Evolutionary conservation across 1,140 invertebrate species (phyloP).

Genomic region (Diuraphis noxia): DNA sequence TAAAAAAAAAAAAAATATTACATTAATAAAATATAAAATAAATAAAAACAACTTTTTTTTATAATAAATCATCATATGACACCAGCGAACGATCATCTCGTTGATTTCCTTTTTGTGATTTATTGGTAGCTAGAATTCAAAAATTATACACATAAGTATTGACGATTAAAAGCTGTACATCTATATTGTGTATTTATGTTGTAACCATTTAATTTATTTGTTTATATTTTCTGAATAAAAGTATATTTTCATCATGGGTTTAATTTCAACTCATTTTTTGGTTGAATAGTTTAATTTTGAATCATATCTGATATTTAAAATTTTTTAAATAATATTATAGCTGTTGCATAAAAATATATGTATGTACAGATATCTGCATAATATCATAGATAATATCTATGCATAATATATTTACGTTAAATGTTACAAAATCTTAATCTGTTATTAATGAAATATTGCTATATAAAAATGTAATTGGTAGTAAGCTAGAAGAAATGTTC

Average conservation of each 20-base stretch:
- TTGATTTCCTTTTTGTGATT: constrained; percentile 52
- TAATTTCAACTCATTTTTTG: background rate
- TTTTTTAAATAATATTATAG: background rate
- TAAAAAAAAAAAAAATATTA: background rate
- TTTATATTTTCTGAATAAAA: background rate
- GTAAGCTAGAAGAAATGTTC: too few species aligned
- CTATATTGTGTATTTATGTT: background rate
- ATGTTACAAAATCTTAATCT: background rate
- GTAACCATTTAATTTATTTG: background rate
- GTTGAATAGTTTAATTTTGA: background rate
- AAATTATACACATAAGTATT: background rate
- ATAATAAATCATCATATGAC: constrained; percentile 36
- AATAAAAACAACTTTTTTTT: background rate
- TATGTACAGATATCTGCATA: background rate
- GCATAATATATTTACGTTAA: background rate
- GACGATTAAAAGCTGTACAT: background rate
- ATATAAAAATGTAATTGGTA: background rate
- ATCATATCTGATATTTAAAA: background rate
- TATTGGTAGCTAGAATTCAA: constrained; percentile 42
- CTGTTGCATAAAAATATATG: background rate
- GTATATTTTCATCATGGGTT: background rate
- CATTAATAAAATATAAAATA: background rate
- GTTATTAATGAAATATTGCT: background rate
- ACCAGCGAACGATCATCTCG: constrained; percentile 40
- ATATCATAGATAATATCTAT: background rate